Evolutionary conservation across 1,140 invertebrate species (phyloP).

Genomic region (Drosophila ohnishii): DNA sequence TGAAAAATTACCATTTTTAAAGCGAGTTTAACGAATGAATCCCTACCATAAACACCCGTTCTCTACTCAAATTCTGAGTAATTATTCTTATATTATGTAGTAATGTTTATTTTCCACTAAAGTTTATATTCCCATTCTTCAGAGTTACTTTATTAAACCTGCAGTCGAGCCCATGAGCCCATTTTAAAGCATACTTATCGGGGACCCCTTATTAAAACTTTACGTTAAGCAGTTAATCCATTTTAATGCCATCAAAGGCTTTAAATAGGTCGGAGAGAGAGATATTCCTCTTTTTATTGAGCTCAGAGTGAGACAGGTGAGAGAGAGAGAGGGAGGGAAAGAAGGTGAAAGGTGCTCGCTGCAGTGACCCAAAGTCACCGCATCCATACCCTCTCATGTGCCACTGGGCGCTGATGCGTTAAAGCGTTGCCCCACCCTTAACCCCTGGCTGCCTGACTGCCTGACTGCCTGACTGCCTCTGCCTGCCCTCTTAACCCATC

Average conservation of each 20-base stretch:
- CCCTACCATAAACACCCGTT: no score
- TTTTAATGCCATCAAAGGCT: slow-evolving; percentile 15
- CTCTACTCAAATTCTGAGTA: no score
- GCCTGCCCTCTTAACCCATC: not conserved
- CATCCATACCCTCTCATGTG: slow-evolving; percentile 4
- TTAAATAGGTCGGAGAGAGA: not conserved
- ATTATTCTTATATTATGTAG: not conserved
- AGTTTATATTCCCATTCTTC: slow-evolving; percentile 8
- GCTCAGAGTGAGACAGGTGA: not conserved
- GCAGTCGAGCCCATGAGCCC: slow-evolving; percentile 1
- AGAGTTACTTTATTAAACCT: slow-evolving; percentile 10
- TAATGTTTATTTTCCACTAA: slow-evolving; percentile 7
- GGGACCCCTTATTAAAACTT: slow-evolving; percentile 10
- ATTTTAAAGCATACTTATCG: slow-evolving; percentile 9
- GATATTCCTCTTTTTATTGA: not conserved
- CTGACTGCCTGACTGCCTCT: not conserved
- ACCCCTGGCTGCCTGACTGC: not conserved
- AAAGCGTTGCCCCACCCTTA: slow-evolving; percentile 26
- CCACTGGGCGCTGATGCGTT: slow-evolving; percentile 31
- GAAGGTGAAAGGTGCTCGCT: slow-evolving; percentile 1
- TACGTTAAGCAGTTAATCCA: slow-evolving; percentile 22
- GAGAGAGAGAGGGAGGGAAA: not conserved
- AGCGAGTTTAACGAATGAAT: not conserved
- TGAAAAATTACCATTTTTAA: not conserved
- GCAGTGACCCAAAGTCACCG: slow-evolving; percentile 8